Percentiles rank a stretch among this genome's conserved stretches.
These are phyloP conservation scores for Sitophilus oryzae DNA, from an alignment of 1,140 invertebrate species.

Conservation along the genomic window DNA sequence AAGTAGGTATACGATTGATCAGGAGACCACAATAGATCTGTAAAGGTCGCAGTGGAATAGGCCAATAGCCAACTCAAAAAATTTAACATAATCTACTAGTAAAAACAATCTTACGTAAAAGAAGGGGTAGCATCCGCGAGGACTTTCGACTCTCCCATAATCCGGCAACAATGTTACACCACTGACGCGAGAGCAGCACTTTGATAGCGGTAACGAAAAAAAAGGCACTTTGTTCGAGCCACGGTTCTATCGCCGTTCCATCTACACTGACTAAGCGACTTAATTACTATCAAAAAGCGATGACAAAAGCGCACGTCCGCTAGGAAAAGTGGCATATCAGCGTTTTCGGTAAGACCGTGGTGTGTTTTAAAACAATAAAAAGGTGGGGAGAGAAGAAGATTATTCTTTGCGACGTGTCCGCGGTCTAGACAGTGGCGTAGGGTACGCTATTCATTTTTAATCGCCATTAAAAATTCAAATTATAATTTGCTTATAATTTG, in stretches of 20 bases:
- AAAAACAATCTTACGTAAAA: not conserved
- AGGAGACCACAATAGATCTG: no score
- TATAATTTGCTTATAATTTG: no score
- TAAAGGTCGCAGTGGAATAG: no score
- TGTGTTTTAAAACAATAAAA: conserved; percentile 21
- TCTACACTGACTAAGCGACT: conserved; percentile 9
- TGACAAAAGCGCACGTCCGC: conserved; percentile 23
- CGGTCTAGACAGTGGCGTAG: no score
- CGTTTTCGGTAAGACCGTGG: conserved; percentile 15
- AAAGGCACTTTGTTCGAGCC: conserved; percentile 9
- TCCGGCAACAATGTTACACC: not conserved
- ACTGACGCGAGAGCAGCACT: no score
- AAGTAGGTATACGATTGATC: no score
- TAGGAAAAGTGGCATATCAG: conserved; percentile 17
- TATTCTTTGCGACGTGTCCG: no score
- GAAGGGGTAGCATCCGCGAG: not conserved
- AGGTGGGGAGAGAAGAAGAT: not conserved
- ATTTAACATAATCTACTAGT: no score
- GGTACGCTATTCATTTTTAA: no score
- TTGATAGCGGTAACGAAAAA: conserved; percentile 3
- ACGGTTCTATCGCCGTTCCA: conserved; percentile 10
- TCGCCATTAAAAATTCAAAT: no score
- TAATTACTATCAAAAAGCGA: conserved; percentile 21
- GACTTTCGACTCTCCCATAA: not conserved
- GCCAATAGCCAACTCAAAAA: no score